Evolutionary conservation across 2,797 vertebrate species (phyloP).

Genomic region (Sciaenops ocellatus): DNA sequence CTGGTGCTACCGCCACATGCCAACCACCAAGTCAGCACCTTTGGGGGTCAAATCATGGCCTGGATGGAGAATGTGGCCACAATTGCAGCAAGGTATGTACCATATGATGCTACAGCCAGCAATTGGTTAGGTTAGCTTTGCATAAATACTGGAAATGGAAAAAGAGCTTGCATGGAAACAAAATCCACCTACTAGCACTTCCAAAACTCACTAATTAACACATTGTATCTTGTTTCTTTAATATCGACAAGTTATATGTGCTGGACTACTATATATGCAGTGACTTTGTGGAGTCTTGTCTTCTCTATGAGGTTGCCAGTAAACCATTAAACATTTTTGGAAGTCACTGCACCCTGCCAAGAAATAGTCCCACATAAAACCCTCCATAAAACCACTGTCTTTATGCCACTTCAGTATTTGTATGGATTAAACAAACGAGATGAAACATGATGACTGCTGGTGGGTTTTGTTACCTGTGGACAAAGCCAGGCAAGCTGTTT

Average conservation of each 20-base stretch:
- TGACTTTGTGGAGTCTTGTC: neutral
- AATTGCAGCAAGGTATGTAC: constrained; percentile 92
- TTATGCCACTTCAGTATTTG: neutral
- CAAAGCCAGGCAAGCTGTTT: neutral
- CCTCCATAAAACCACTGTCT: neutral
- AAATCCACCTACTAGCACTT: neutral
- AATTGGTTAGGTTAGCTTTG: neutral
- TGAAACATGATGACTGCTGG: neutral
- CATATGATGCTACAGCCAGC: neutral
- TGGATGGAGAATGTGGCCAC: constrained; percentile 99
- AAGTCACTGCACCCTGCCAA: neutral
- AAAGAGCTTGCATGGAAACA: neutral
- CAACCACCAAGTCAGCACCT: constrained; percentile 98
- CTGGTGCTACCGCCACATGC: constrained; percentile 95
- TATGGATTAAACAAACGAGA: neutral
- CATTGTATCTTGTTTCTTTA: neutral
- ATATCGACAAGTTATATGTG: neutral
- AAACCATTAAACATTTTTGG: neutral
- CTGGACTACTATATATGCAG: neutral
- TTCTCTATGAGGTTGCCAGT: neutral
- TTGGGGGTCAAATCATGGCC: constrained; percentile 99
- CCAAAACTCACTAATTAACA: neutral
- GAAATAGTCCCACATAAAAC: neutral
- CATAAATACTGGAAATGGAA: neutral
- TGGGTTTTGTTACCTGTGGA: too few species aligned